Evolutionary conservation across 2,888 invertebrate genomes (phyloP), one percentile per base, ranked within the genome.

Genomic region (Acleris holmiana): DNA sequence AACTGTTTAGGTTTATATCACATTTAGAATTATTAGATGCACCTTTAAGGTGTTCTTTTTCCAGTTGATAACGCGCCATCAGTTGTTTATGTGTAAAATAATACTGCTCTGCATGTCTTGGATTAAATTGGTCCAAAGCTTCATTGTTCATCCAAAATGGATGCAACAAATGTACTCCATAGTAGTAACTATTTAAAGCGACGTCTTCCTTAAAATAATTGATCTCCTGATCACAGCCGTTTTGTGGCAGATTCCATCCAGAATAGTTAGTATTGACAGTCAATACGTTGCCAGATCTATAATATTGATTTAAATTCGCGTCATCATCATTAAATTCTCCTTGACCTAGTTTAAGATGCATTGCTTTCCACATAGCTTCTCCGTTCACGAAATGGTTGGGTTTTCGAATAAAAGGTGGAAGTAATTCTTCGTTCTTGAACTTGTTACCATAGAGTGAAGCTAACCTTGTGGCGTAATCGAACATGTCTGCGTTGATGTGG

Each of bases 131-230:
- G 63, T 86, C 85, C 6, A 91, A 77, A 69, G 93, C 91, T 35
- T 90, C 85, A 64, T 89, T 88, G 6, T 86, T 83, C 88, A 95
- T 87, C 94, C 94, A 95, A 79, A 92, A 94, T 2, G 95, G 95
- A 73, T 89, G 92, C 66, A 93, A 80, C 48, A 93, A 76, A 71
- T 94, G 93, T 70, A 93, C 82, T 69, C 92, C 93, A 70, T 92
- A 93, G 78, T 95, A 94, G 77, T 92, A 94, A 51, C 91, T 84
- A 75, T 94, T 95, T 13, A 95, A 76, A 23, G 93, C 93, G 61
- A 95, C 85, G 69, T 95, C 95, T 86, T 95, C 95, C 68, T 93
- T 93, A 74, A 95, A 95, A 74, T 95, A 95, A 64, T 94, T 93
- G 13, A 95, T 74, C 61, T 90, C 86, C 70, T 92, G 88, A 69